Evolutionary conservation across 2,888 invertebrate genomes (phyloP), one percentile per base, ranked within the genome.

Genomic region (Mythimna impura): DNA sequence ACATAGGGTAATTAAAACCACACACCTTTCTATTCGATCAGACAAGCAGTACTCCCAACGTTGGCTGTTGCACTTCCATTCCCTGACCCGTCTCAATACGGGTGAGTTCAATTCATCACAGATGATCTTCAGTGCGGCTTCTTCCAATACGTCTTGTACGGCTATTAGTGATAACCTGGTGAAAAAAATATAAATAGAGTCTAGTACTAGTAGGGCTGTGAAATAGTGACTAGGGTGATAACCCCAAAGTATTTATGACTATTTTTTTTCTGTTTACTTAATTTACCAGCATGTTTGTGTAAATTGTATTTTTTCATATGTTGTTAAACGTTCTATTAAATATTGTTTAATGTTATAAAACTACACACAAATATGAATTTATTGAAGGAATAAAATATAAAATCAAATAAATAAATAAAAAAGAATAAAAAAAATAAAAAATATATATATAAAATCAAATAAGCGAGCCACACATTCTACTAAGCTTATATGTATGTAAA

Each of bases 121-220:
- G 71, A 98, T 97, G 91, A 97, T 96, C 91, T 97, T 97, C 76
- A 98, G 92, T 22, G 98, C 97, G 25, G 96, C 96, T 80, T 96
- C 96, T 85, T 97, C 97, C 65, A 97, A 91, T 61, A 98, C 94
- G 90, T 98, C 98, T 94, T 98, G 98, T 36, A 98, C 95, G 75
- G 97, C 98, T 86, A 98, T 91, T 89, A 98, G 90, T 77, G 98
- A 97, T 92, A 98, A 97, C 86, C 98, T 98, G 92, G 8, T 30
- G 40, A n/a, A 58, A 58, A 54, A 3, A 5, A 7, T 4, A 1
- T 36, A 0, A 57, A 57, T 76, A 69, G 25, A 69, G 17, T 34
- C 57, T 30, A 22, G 14, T 25, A 55, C 25, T 55, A 0, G 6
- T 8, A 22, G 54, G 4, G 3, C 5, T 54, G 3, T 12, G 12